Evolutionary conservation across 1,140 invertebrate species (phyloP).

Genomic region (Rhagoletis pomonella): DNA sequence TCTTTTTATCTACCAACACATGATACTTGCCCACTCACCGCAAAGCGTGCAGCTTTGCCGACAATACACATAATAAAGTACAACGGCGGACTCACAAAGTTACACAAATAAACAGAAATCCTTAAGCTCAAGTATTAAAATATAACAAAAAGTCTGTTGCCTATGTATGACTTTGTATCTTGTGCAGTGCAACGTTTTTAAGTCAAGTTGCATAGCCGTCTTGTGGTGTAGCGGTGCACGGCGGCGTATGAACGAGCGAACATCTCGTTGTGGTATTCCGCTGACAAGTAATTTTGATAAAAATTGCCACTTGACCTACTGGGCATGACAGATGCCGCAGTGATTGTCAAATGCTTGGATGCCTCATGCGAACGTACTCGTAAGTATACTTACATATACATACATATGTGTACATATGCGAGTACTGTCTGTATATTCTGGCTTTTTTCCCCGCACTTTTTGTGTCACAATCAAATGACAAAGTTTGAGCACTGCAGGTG

Average conservation of each 20-base stretch:
- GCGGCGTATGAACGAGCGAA: neutral
- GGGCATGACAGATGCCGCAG: slow-evolving; percentile 33
- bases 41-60: neutral
- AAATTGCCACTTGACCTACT: slow-evolving; percentile 28
- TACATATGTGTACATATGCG: neutral
- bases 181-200: slow-evolving; percentile 8
- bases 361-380: neutral
- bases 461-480: neutral
- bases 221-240: neutral
- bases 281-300: slow-evolving; percentile 36
- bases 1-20: neutral
- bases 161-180: slow-evolving; percentile 25
- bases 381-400: no score
- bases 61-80: neutral
- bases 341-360: slow-evolving; percentile 2
- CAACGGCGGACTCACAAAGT: neutral
- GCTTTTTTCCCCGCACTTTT: neutral
- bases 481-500: neutral
- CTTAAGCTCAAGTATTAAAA: neutral
- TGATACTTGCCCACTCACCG: neutral
- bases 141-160: neutral
- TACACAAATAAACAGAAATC: neutral
- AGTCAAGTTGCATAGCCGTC: slow-evolving; percentile 28
- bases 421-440: neutral
- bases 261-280: slow-evolving; percentile 1